A percentile compares a stretch with the other conserved stretches of the same genome.
phyloP scores from a whole-genome alignment of 2,888 invertebrate species.

The Actias luna region DNA sequence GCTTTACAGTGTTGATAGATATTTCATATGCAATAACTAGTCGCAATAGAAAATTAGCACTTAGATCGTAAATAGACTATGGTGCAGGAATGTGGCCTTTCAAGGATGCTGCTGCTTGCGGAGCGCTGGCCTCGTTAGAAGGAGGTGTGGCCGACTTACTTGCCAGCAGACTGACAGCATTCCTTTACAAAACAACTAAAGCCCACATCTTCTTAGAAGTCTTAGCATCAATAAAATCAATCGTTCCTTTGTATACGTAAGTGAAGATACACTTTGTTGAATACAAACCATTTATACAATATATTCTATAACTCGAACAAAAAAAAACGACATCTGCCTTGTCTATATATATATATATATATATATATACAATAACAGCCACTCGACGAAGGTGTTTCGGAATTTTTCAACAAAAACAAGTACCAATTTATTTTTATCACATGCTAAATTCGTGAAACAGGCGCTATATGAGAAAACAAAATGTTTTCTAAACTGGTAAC shows the following conservation, averaged over 20 bases:
- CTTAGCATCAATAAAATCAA: constrained; percentile 31
- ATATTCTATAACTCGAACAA: not conserved
- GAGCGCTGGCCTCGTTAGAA: constrained; percentile 51
- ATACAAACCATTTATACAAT: constrained; percentile 22
- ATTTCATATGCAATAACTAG: constrained; percentile 41
- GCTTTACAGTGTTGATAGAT: constrained; percentile 35
- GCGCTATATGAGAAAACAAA: constrained; percentile 30
- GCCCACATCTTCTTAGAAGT: constrained; percentile 38
- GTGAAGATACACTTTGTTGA: constrained; percentile 22
- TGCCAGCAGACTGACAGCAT: constrained; percentile 53
- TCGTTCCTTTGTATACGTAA: constrained; percentile 26
- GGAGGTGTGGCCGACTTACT: constrained; percentile 64
- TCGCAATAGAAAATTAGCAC: constrained; percentile 55
- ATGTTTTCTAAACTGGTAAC: constrained; percentile 27
- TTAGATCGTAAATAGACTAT: constrained; percentile 69
- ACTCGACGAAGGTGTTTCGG: not conserved
- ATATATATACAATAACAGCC: not conserved
- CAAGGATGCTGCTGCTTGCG: constrained; percentile 70
- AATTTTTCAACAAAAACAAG: constrained; percentile 14
- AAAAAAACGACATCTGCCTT: not conserved
- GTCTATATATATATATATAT: no score
- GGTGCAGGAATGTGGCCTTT: constrained; percentile 75
- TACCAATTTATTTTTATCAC: constrained; percentile 15
- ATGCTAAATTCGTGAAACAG: constrained; percentile 13
- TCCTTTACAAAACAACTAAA: constrained; percentile 48